Percentiles rank a stretch among this genome's conserved stretches.
Evolutionary conservation across 1,140 invertebrate genomes (phyloP).

Genomic region (Drosophila parvula): DNA sequence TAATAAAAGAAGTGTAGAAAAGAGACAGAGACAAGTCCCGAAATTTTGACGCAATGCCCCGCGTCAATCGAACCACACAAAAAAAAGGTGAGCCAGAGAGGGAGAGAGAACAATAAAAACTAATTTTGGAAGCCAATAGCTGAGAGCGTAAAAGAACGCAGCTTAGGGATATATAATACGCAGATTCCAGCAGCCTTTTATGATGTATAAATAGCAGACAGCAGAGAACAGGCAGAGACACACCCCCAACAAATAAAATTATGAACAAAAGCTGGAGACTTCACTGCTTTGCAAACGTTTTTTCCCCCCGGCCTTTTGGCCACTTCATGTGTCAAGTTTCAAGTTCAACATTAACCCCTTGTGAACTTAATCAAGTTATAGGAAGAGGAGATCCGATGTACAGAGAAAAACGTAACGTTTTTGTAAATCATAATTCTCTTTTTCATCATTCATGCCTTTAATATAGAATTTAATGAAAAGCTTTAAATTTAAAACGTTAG

Average conservation of each 20-base stretch:
- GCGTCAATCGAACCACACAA: background rate
- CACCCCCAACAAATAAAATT: slow-evolving; percentile 1
- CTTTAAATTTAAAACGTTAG: too few species aligned
- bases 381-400: background rate
- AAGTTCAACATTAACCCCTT: slow-evolving; percentile 39
- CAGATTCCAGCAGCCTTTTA: slow-evolving; percentile 35
- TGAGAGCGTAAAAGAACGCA: background rate
- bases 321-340: slow-evolving; percentile 50
- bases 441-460: too few species aligned
- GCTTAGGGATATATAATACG: slow-evolving; percentile 12
- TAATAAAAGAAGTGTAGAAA: slow-evolving; percentile 23
- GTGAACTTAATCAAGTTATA: slow-evolving; percentile 1
- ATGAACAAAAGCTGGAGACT: slow-evolving; percentile 16
- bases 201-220: slow-evolving; percentile 36
- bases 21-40: slow-evolving; percentile 1
- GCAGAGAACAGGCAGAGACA: background rate
- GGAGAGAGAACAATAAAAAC: slow-evolving; percentile 36
- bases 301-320: background rate
- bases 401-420: background rate
- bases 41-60: slow-evolving; percentile 9
- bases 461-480: background rate
- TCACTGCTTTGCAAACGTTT: background rate
- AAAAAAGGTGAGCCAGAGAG: slow-evolving; percentile 20
- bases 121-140: slow-evolving; percentile 41
- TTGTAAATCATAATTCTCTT: background rate